Conservation (phyloP, 2,888 invertebrate genomes). For the Dasysyrphus tricinctus region DNA sequence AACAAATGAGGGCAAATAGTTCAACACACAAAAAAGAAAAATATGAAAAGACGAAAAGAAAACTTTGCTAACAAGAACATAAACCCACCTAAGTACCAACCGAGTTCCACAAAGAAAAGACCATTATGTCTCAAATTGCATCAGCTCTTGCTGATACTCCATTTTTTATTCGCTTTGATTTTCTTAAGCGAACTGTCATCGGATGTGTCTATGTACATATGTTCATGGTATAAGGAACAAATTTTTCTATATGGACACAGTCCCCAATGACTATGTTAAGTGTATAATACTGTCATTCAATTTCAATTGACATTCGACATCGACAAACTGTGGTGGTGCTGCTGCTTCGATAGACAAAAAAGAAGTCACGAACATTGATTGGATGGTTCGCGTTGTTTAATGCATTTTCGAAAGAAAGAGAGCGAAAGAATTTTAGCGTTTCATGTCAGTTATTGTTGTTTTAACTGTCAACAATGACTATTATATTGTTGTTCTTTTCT, state of each 20-base stretch:
- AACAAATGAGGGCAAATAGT: neutral
- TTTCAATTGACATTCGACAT: constrained; percentile 64
- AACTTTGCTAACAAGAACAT: neutral
- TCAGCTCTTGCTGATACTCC: constrained; percentile 47
- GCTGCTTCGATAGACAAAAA: constrained; percentile 4
- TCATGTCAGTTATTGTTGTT: constrained; percentile 14
- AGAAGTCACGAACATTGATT: constrained; percentile 29
- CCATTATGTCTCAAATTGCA: constrained; percentile 42
- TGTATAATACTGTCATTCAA: constrained; percentile 58
- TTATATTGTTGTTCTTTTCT: constrained; percentile 31
- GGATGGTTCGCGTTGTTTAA: constrained; percentile 10
- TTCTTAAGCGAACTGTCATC: constrained; percentile 16
- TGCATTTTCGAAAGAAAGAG: neutral
- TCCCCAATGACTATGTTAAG: constrained; percentile 37
- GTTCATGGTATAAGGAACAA: constrained; percentile 1
- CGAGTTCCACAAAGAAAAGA: constrained; percentile 22
- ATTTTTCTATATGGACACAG: constrained; percentile 29
- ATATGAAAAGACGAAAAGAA: neutral
- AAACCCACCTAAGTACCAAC: constrained; percentile 21
- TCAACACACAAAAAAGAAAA: neutral
- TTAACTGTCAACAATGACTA: neutral
- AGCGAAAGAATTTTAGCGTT: neutral
- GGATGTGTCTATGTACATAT: constrained; percentile 1
- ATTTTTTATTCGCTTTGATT: constrained; percentile 8
- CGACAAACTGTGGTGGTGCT: constrained; percentile 8